Conservation (phyloP, 2,888 invertebrate genomes). For the Andricus quercusramuli region DNA sequence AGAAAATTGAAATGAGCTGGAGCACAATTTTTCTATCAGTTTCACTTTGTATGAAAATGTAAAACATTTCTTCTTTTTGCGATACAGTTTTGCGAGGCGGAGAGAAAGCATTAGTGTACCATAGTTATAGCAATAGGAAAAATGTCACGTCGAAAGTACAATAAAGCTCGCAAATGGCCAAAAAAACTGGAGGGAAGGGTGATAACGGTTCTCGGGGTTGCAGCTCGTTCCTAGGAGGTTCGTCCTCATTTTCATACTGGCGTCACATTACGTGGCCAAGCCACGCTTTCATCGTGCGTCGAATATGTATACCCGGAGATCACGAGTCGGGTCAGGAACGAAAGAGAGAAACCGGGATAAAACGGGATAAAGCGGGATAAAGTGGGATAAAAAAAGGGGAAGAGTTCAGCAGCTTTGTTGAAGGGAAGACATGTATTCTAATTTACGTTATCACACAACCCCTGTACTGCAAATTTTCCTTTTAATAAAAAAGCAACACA, state of each 20-base stretch:
- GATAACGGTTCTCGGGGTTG: conserved; percentile 57
- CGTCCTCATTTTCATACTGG: conserved; percentile 58
- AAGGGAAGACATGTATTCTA: conserved; percentile 48
- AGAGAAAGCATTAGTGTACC: conserved; percentile 24
- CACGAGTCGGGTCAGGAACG: conserved; percentile 17
- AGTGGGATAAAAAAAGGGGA: conserved; percentile 16
- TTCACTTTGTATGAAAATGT: background rate
- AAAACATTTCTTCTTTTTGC: background rate
- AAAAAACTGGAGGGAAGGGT: conserved; percentile 57
- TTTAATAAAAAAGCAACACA: background rate
- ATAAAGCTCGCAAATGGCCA: conserved; percentile 62
- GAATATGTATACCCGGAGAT: conserved; percentile 33
- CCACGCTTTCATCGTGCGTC: conserved; percentile 29
- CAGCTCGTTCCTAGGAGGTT: conserved; percentile 45
- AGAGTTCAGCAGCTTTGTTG: conserved; percentile 38
- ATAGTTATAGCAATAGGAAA: conserved; percentile 41
- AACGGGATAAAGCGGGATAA: conserved; percentile 14
- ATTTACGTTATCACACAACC: conserved; percentile 53
- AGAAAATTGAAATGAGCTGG: background rate
- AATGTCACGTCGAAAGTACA: conserved; percentile 54
- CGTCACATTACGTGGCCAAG: conserved; percentile 61
- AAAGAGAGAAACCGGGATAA: conserved; percentile 28
- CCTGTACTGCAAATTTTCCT: background rate
- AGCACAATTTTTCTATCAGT: background rate
- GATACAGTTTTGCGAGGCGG: background rate